Evolutionary conservation across 2,888 invertebrate genomes (phyloP).

Genomic region (Aricia artaxerxes): DNA sequence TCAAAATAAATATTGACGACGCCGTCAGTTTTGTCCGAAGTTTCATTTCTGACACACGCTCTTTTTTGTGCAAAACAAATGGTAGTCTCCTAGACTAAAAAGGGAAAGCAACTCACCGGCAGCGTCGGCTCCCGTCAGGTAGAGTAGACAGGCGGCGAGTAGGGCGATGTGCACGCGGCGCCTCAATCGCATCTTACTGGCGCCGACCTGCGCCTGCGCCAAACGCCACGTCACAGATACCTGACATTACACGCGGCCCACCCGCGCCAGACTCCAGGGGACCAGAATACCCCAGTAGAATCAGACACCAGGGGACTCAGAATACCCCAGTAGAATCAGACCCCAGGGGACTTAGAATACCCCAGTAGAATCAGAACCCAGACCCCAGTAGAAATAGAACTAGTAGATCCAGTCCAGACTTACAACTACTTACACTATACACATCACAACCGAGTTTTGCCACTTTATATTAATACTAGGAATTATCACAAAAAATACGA

Average conservation of each 20-base stretch:
- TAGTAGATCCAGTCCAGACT: slow-evolving; percentile 41
- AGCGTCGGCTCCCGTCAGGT: slow-evolving; percentile 72
- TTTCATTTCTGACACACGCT: no score
- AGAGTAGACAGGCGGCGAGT: slow-evolving; percentile 71
- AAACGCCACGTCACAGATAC: slow-evolving; percentile 68
- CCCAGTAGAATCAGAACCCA: not conserved
- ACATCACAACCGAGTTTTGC: slow-evolving; percentile 81
- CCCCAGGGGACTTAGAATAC: slow-evolving; percentile 34
- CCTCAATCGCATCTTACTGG: slow-evolving; percentile 79
- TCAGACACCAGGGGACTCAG: not conserved
- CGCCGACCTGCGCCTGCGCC: slow-evolving; percentile 76
- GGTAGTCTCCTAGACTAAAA: slow-evolving; percentile 39
- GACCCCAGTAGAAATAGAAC: slow-evolving; percentile 12
- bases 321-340: slow-evolving; percentile 36
- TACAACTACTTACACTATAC: slow-evolving; percentile 75
- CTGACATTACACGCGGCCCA: slow-evolving; percentile 67
- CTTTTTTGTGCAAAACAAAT: slow-evolving; percentile 37
- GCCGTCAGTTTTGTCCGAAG: not conserved
- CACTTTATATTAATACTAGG: slow-evolving; percentile 60
- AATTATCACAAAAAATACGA: slow-evolving; percentile 78
- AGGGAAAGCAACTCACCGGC: slow-evolving; percentile 60
- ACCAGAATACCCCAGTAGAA: not conserved
- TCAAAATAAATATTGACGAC: not conserved
- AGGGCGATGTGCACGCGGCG: slow-evolving; percentile 71
- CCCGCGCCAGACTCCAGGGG: slow-evolving; percentile 47